These are phyloP conservation scores for Perithous albicinctus DNA, from an alignment of 2,888 invertebrate genomes.

Conservation along the genomic window DNA sequence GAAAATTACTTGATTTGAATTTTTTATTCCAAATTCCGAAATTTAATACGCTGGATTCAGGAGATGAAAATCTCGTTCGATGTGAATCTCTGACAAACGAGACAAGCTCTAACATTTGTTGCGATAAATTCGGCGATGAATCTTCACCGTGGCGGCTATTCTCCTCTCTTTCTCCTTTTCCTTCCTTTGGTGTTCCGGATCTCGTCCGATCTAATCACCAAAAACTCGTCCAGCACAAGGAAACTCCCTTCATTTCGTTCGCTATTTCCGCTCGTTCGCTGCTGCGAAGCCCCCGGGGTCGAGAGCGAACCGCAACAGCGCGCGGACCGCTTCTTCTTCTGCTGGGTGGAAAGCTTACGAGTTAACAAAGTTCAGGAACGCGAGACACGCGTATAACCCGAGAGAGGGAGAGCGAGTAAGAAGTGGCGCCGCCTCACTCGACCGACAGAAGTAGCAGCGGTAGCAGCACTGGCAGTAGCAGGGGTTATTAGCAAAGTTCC, in stretches of 20 bases:
- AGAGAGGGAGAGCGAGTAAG: slow-evolving; percentile 46
- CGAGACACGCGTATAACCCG: slow-evolving; percentile 65
- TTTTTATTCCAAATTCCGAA: too few species aligned
- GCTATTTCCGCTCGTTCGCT: slow-evolving; percentile 69
- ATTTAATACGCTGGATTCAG: too few species aligned
- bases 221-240: slow-evolving; percentile 78
- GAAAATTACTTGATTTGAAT: too few species aligned
- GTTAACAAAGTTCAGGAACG: slow-evolving; percentile 83
- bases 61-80: slow-evolving; percentile 21
- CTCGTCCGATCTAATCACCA: slow-evolving; percentile 81
- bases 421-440: slow-evolving; percentile 55
- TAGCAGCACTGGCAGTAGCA: slow-evolving; percentile 3
- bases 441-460: slow-evolving; percentile 54
- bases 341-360: slow-evolving; percentile 77
- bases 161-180: slow-evolving; percentile 32
- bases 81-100: slow-evolving; percentile 28
- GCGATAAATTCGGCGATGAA: slow-evolving; percentile 54
- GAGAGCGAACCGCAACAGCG: slow-evolving; percentile 36
- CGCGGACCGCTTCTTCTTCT: slow-evolving; percentile 55
- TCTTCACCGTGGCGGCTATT: slow-evolving; percentile 20
- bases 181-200: slow-evolving; percentile 62
- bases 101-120: slow-evolving; percentile 24
- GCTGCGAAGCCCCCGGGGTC: slow-evolving; percentile 35
- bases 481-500: slow-evolving; percentile 83
- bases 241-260: slow-evolving; percentile 81